phyloP scores from a whole-genome alignment of 2,888 invertebrate species.

The Spisula subtruncata region DNA sequence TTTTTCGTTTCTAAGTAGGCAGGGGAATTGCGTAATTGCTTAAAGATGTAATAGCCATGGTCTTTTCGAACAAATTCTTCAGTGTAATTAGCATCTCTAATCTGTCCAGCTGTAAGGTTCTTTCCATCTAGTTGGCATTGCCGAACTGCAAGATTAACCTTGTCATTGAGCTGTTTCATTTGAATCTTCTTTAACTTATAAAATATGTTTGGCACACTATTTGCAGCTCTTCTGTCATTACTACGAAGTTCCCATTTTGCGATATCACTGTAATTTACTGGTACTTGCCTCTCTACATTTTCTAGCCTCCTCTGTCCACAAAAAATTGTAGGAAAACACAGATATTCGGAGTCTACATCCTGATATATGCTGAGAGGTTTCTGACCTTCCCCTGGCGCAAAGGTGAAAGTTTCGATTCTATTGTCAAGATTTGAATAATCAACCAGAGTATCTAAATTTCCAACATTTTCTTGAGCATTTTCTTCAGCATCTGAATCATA shows the following conservation, averaged over 20 bases:
- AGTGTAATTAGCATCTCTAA: neutral
- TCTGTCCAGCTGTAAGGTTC: constrained; percentile 30
- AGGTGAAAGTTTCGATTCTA: constrained; percentile 37
- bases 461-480: constrained; percentile 16
- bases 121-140: constrained; percentile 50
- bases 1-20: constrained; percentile 56
- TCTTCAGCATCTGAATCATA: constrained; percentile 45
- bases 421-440: constrained; percentile 55
- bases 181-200: constrained; percentile 64
- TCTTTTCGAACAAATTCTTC: constrained; percentile 8
- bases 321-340: constrained; percentile 41
- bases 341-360: constrained; percentile 41
- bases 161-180: constrained; percentile 59
- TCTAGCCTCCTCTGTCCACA: constrained; percentile 14
- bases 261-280: constrained; percentile 58
- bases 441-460: constrained; percentile 45
- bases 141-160: constrained; percentile 53
- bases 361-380: constrained; percentile 45
- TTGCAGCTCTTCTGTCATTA: constrained; percentile 56
- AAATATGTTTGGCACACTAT: constrained; percentile 52
- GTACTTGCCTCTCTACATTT: constrained; percentile 28
- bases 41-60: constrained; percentile 34
- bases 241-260: constrained; percentile 62
- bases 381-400: constrained; percentile 43
- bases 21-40: constrained; percentile 54